These are phyloP conservation scores for Cremastinae sp. DNA, from an alignment of 2,888 invertebrate species.

Conservation along the genomic window DNA sequence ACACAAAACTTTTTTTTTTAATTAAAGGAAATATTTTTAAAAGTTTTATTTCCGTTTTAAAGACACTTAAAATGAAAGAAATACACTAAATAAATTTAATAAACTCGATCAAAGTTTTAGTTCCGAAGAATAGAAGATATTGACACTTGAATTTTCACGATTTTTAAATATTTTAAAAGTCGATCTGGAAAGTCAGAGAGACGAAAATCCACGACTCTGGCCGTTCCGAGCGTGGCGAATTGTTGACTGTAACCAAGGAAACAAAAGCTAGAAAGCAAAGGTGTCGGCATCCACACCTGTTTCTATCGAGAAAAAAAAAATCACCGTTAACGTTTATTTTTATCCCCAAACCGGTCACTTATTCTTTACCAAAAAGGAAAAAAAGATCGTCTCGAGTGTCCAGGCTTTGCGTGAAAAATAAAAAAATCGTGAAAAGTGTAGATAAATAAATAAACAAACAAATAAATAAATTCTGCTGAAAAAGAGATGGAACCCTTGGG, in stretches of 20 bases:
- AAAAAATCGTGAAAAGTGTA: neutral
- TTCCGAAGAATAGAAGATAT: too few relatives aligned
- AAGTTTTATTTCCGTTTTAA: too few relatives aligned
- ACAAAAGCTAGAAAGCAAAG: constrained; percentile 72
- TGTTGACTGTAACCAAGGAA: constrained; percentile 79
- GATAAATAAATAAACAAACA: neutral
- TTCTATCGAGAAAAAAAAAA: constrained; percentile 35
- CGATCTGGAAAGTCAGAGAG: constrained; percentile 2
- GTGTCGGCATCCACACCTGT: constrained; percentile 75
- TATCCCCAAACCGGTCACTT: neutral
- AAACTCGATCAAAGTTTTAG: too few relatives aligned
- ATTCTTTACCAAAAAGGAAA: neutral
- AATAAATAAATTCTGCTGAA: constrained; percentile 2
- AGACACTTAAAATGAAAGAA: too few relatives aligned
- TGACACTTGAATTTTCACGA: too few relatives aligned
- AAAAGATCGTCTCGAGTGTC: neutral
- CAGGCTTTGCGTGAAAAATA: neutral
- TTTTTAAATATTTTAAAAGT: too few relatives aligned
- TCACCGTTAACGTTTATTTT: constrained; percentile 10
- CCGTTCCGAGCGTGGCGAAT: constrained; percentile 68
- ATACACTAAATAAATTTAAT: too few relatives aligned
- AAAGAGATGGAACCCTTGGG: constrained; percentile 44
- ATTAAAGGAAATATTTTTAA: too few relatives aligned
- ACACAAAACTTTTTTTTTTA: too few relatives aligned
- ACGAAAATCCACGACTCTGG: constrained; percentile 57